A percentile compares a stretch with the other conserved stretches of the same genome.
Evolutionary conservation across 2,888 invertebrate species (phyloP).

Genomic region (Drosophila mercatorum): DNA sequence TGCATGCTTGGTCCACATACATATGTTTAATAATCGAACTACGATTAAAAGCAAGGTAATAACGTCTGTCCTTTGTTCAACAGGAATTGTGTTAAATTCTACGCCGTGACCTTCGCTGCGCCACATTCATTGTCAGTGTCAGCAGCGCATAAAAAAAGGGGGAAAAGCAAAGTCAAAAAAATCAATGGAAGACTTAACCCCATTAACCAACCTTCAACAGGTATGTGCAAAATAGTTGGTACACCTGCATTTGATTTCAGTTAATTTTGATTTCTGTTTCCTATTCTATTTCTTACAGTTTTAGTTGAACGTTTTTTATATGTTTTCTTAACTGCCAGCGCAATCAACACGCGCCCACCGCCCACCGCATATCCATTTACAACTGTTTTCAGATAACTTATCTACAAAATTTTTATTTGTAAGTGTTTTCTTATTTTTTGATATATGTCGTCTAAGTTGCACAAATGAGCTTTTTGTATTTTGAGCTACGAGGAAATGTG

Average conservation of each 20-base stretch:
- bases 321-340: slow-evolving; percentile 43
- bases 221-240: slow-evolving; percentile 43
- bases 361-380: slow-evolving; percentile 34
- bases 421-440: slow-evolving; percentile 27
- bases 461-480: slow-evolving; percentile 3
- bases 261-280: slow-evolving; percentile 29
- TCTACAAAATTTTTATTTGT: slow-evolving; percentile 42
- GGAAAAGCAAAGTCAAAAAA: slow-evolving; percentile 61
- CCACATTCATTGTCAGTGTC: slow-evolving; percentile 64
- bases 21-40: slow-evolving; percentile 5
- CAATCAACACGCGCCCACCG: slow-evolving; percentile 19
- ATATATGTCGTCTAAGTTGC: background rate
- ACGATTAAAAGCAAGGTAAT: background rate
- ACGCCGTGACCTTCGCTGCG: slow-evolving; percentile 66
- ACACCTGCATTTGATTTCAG: slow-evolving; percentile 22
- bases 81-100: slow-evolving; percentile 27
- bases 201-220: slow-evolving; percentile 77
- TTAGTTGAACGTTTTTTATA: slow-evolving; percentile 47
- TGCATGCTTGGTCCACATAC: slow-evolving; percentile 18
- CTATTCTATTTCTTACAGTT: slow-evolving; percentile 44
- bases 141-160: slow-evolving; percentile 17
- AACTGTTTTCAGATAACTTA: slow-evolving; percentile 20
- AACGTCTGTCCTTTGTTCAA: slow-evolving; percentile 26
- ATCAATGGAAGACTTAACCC: slow-evolving; percentile 80
- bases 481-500: slow-evolving; percentile 4